These are phyloP conservation scores for Platyscapa corneri DNA, from an alignment of 1,140 invertebrate genomes.

Conservation along the genomic window DNA sequence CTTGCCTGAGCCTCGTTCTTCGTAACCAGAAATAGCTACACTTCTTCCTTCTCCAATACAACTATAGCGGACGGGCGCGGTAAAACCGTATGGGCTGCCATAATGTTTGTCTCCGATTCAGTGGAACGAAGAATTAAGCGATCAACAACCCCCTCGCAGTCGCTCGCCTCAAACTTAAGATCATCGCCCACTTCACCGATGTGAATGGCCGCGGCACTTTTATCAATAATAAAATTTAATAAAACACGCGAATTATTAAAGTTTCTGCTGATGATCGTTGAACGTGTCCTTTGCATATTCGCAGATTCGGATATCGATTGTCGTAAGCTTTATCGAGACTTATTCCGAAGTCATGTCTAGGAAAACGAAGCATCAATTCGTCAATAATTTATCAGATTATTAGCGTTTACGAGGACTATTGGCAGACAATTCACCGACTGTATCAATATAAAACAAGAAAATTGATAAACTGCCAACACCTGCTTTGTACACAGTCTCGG, in stretches of 20 bases:
- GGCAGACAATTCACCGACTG: neutral
- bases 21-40: constrained; percentile 74
- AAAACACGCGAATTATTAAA: too few species aligned
- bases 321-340: neutral
- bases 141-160: constrained; percentile 30
- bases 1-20: constrained; percentile 67
- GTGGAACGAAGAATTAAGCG: constrained; percentile 11
- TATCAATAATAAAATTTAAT: neutral
- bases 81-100: neutral
- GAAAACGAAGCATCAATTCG: neutral
- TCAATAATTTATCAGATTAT: constrained; percentile 23
- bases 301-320: neutral
- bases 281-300: too few species aligned
- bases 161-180: neutral
- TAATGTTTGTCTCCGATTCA: neutral
- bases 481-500: neutral
- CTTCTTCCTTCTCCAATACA: constrained; percentile 73
- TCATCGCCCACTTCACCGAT: neutral
- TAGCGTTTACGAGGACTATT: constrained; percentile 29
- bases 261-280: too few species aligned
- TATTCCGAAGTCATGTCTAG: neutral
- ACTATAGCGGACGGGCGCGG: constrained; percentile 56
- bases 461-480: constrained; percentile 29
- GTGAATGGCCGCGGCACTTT: neutral
- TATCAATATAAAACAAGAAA: neutral